Conservation (phyloP, 2,888 invertebrate species). For the Chymomyza caudatula region DNA sequence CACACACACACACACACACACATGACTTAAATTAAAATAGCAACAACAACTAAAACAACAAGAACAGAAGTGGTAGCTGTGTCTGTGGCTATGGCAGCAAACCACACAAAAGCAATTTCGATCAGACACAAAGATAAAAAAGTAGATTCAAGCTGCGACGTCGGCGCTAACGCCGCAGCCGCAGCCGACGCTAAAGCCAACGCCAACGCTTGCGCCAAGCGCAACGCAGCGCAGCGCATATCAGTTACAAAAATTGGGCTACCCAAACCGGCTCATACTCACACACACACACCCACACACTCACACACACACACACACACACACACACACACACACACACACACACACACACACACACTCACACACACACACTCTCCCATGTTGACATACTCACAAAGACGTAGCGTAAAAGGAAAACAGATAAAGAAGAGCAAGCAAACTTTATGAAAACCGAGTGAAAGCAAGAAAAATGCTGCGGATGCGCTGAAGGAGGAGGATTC, state of each 20-base stretch:
- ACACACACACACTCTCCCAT: slow-evolving; percentile 3
- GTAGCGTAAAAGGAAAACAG: slow-evolving; percentile 42
- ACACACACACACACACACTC: not conserved
- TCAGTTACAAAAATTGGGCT: slow-evolving; percentile 69
- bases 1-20: slow-evolving; percentile 38
- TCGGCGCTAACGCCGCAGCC: not conserved
- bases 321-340: slow-evolving; percentile 6
- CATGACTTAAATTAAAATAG: slow-evolving; percentile 66
- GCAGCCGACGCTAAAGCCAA: slow-evolving; percentile 1
- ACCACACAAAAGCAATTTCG: slow-evolving; percentile 73
- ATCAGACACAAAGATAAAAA: slow-evolving; percentile 66
- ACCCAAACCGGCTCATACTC: slow-evolving; percentile 11
- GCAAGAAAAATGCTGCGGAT: slow-evolving; percentile 18
- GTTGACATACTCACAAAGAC: slow-evolving; percentile 29
- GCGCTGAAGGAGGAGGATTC: slow-evolving; percentile 32
- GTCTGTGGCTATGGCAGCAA: slow-evolving; percentile 30
- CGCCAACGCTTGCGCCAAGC: slow-evolving; percentile 31
- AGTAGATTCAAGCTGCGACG: slow-evolving; percentile 10
- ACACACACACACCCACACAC: too few relatives aligned
- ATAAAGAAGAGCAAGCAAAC: slow-evolving; percentile 46
- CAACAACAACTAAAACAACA: slow-evolving; percentile 39
- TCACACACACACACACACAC: too few relatives aligned
- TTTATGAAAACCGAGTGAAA: slow-evolving; percentile 7
- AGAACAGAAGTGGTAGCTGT: not conserved
- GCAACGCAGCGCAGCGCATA: slow-evolving; percentile 62